Evolutionary conservation across 2,113 vertebrate genomes (phyloP).

Genomic region (Microtus ochrogaster): DNA sequence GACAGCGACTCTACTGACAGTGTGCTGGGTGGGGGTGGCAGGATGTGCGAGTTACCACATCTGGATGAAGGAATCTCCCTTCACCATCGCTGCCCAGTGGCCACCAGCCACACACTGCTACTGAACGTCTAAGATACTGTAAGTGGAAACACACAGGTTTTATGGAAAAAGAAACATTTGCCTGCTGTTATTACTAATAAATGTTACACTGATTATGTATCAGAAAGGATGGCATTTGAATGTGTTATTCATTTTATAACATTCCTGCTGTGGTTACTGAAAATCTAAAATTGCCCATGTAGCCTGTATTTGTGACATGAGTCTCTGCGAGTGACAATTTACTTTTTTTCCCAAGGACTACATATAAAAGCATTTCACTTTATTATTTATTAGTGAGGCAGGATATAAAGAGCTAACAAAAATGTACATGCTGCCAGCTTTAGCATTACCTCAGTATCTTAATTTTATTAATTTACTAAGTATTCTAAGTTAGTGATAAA

Average conservation of each 20-base stretch:
- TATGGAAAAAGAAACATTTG: not conserved
- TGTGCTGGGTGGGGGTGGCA: not conserved
- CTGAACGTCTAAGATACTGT: not conserved
- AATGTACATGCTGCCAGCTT: not conserved
- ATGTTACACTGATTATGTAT: not conserved
- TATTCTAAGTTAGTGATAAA: not conserved
- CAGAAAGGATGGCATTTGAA: conserved; percentile 15
- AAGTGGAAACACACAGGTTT: not conserved
- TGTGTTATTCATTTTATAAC: not conserved
- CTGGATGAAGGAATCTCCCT: not conserved
- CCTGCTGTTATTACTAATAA: not conserved
- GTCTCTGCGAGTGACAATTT: not conserved
- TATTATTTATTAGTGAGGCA: conserved; percentile 14
- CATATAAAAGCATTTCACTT: not conserved
- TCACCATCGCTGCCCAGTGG: not conserved
- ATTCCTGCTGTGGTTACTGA: not conserved
- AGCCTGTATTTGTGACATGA: not conserved
- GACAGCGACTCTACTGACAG: not conserved
- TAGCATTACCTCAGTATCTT: not conserved
- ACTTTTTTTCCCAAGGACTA: not conserved
- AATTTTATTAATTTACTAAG: conserved; percentile 24
- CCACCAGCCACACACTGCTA: not conserved
- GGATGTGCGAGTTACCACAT: not conserved
- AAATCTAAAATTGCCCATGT: not conserved
- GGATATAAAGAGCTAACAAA: conserved; percentile 2